Conservation (phyloP, 2,797 vertebrate genomes). For the Pseudotriccus pelzelni region DNA sequence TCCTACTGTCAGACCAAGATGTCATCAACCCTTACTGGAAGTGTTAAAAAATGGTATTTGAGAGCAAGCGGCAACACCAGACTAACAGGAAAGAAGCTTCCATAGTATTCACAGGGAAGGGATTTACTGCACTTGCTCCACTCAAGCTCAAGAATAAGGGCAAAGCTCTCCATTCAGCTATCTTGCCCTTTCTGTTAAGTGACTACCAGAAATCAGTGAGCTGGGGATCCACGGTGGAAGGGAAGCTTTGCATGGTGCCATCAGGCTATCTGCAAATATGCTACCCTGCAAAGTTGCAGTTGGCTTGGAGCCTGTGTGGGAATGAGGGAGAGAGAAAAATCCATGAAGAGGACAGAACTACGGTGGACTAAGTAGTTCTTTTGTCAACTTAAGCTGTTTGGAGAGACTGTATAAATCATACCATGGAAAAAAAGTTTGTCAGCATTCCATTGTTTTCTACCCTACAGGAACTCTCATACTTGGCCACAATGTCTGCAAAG, state of each 20-base stretch:
- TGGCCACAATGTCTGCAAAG: neutral
- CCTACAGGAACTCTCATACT: neutral
- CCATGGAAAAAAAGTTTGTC: neutral
- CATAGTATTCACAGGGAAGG: neutral
- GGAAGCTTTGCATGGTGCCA: neutral
- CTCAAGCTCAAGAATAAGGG: neutral
- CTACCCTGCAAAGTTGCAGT: neutral
- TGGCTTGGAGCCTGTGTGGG: neutral
- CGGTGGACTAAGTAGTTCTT: neutral
- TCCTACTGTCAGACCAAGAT: neutral
- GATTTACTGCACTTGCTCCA: neutral
- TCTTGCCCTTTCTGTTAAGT: neutral
- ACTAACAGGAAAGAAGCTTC: neutral
- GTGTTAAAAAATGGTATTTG: neutral
- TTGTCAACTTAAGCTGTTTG: neutral
- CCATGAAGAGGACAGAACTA: neutral
- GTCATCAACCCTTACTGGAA: neutral
- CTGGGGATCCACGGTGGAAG: neutral
- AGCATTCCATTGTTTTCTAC: neutral
- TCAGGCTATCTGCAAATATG: neutral
- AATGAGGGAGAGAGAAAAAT: neutral
- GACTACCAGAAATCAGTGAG: neutral
- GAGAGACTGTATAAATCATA: neutral
- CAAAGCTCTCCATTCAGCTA: neutral
- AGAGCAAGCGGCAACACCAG: neutral